Evolutionary conservation across 2,888 invertebrate species (phyloP), one percentile per base, ranked within the genome.

Genomic region (Embidobia sp.): DNA sequence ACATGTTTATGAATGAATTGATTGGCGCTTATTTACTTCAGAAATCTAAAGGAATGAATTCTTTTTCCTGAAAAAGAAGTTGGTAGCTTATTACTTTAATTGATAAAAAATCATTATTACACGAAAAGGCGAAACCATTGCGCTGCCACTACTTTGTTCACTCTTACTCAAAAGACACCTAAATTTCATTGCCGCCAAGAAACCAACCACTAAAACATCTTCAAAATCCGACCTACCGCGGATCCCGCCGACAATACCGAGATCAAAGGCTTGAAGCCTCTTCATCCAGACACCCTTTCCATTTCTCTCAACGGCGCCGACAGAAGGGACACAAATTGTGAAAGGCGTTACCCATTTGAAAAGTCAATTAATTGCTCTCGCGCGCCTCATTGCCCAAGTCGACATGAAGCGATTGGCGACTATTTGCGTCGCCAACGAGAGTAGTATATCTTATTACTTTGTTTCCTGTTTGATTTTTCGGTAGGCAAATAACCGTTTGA

Each of bases 311-410:
- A 4, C 42, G 44, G 11, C 55, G 46, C 6, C 53, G 42, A 48
- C 46, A 37, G 33, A 29, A 55, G 63, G 72, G 72, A 33, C 57
- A 64, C 61, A 57, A 73, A 64, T 63, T 46, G 72, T 73, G 37
- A 35, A 64, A 57, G 57, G 64, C 57, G 49, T 46, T 64, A 49
- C 49, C 57, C 73, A 35, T 42, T 18, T 48, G 27, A 57, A 64
- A 73, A 64, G 55, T 57, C 57, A 51, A 73, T 73, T 64, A 64
- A 73, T 64, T 73, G 49, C 67, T 55, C 19, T 49, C 40, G 26
- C 44, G 55, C 63, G 72, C 48, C 46, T 64, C 55, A 18, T 48
- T 49, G 64, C 57, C 11, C n/a, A 10, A 35, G 19, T 26, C 37
- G 37, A 53, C 57, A 46, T 31, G 37, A 44, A 49, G 37, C 37